These are phyloP conservation scores for Heliangelus exortis DNA, from an alignment of 2,797 vertebrate genomes.

Conservation along the genomic window DNA sequence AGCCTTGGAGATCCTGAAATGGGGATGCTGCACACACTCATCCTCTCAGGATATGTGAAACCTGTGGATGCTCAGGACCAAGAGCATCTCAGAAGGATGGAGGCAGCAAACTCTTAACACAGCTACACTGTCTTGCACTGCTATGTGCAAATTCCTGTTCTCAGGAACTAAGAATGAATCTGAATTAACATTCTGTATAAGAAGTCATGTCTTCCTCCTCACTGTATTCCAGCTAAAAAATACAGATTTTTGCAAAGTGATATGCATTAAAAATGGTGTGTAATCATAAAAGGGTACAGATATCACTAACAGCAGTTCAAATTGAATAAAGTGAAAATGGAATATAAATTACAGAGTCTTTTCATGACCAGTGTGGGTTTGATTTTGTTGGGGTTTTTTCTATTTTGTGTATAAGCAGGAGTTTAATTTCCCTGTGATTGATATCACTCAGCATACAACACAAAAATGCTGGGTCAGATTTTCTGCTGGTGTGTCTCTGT, in stretches of 20 bases:
- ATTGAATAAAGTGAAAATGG: conserved; percentile 13
- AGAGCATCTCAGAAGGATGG: not conserved
- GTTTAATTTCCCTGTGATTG: conserved; percentile 3
- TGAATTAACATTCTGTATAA: not conserved
- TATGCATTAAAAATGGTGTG: not conserved
- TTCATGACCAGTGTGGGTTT: not conserved
- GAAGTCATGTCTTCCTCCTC: not conserved
- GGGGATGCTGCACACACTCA: not conserved
- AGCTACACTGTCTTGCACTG: not conserved
- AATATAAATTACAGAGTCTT: not conserved
- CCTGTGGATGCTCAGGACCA: rapidly evolving
- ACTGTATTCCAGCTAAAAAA: not conserved
- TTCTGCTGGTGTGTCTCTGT: not conserved
- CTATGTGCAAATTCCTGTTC: not conserved
- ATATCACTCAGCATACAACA: not conserved
- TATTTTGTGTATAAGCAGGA: not conserved
- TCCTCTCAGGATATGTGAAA: not conserved
- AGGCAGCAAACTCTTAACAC: not conserved
- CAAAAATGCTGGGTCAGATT: not conserved
- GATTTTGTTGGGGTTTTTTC: not conserved
- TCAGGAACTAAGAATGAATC: not conserved
- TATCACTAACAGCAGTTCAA: not conserved
- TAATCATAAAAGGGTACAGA: not conserved
- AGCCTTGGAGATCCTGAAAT: not conserved
- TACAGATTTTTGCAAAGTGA: not conserved